Percentiles rank a stretch among this genome's conserved stretches.
phyloP scores from a whole-genome alignment of 2,113 vertebrate genomes.

The Paracanthobrama guichenoti region DNA sequence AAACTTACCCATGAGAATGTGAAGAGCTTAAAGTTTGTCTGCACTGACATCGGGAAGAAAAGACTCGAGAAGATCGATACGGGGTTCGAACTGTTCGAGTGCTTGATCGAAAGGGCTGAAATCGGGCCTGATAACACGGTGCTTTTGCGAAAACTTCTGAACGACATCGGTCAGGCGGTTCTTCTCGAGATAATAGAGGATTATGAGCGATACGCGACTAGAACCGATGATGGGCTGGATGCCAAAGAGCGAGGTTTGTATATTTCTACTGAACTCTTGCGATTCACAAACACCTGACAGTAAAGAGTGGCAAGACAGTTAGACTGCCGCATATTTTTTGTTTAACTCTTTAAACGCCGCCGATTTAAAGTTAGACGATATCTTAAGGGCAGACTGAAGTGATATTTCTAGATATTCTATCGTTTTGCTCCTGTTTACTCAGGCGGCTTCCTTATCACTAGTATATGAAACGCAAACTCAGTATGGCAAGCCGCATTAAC shows the following conservation, averaged over 20 bases:
- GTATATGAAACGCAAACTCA: background rate
- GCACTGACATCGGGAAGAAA: constrained; percentile 60
- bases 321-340: background rate
- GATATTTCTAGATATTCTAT: background rate
- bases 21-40: constrained; percentile 69
- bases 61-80: constrained; percentile 51
- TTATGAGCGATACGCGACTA: constrained; percentile 29
- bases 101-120: constrained; percentile 64
- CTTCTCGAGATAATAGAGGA: constrained; percentile 49
- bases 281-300: background rate
- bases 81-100: constrained; percentile 65
- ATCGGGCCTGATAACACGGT: background rate
- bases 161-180: constrained; percentile 45
- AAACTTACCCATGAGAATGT: constrained; percentile 56
- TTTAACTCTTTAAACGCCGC: background rate
- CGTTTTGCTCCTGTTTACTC: background rate
- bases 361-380: background rate
- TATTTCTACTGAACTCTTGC: background rate
- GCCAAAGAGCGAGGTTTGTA: constrained; percentile 70
- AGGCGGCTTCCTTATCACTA: background rate
- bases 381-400: background rate
- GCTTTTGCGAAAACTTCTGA: constrained; percentile 38
- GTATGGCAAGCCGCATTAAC: background rate
- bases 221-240: background rate
- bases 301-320: background rate